Base-by-base conservation (phyloP, 2,888 invertebrate species). In the Punctoribates punctum region DNA sequence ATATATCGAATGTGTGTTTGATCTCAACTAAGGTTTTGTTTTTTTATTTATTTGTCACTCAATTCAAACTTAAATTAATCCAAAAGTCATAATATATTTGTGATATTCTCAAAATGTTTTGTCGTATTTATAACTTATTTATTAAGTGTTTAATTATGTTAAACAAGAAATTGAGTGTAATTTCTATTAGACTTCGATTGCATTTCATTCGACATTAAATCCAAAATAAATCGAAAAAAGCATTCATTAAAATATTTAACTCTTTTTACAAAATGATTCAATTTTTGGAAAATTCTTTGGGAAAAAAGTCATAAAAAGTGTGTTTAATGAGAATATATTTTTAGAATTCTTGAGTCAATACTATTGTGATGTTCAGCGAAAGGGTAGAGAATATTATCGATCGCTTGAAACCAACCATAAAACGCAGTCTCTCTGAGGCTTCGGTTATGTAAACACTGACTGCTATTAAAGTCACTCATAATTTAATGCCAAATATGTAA, bases 371-470 rank as follows among this genome's bases (percentile, higher is more conserved):
- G n/a, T 54, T 54, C 54, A 54, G 13, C 8, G 8, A 23, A 25
- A 23, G 9, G 20, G 6, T 9, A 60, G 29, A 60, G 27, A 60
- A 29, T 42, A 11, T 27, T 34, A 65, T 65, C 65, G 65, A 65
- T 65, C 29, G 38, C 25, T 34, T 15, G 27, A 29, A 60, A 13
- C 5, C 60, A 65, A 25, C 57, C 65, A 34, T 34, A 65, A 65
- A 70, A 70, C 70, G 70, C 70, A 70, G 70, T 20, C 70, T 70
- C 70, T 38, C 34, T 23, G 23, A 25, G n/a, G 15, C 46, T 70
- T 70, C 70, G 70, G 70, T 70, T 70, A 29, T 70, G 70, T 70
- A 70, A 70, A 70, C 70, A 70, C 38, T 23, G 13, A 38, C 29
- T 70, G 11, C n/a, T 38, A n/a, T 65, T n/a, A 65, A 65, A 65